A percentile compares a stretch with the other conserved stretches of the same genome.
phyloP scores from a whole-genome alignment of 2,797 vertebrate species.

The Merluccius polli region DNA sequence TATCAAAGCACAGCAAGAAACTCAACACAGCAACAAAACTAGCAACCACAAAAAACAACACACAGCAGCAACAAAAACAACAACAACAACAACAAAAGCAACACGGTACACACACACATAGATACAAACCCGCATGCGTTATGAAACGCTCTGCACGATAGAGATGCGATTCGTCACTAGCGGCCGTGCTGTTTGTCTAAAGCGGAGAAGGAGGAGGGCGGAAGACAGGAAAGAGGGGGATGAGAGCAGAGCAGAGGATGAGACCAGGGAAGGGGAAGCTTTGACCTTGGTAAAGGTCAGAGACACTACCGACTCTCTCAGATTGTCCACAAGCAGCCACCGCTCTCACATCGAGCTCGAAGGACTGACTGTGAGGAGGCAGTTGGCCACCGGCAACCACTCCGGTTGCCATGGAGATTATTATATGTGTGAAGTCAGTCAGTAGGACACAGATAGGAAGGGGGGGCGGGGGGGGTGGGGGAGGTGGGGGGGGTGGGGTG shows the following conservation, averaged over 20 bases:
- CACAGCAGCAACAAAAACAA: too few species aligned
- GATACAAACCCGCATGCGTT: not conserved
- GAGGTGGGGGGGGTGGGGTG: too few species aligned
- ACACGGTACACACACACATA: not conserved
- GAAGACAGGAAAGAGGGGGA: slow-evolving; percentile 37
- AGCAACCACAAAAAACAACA: too few species aligned
- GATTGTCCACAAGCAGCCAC: slow-evolving; percentile 77
- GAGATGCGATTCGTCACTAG: not conserved
- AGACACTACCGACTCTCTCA: slow-evolving; percentile 75
- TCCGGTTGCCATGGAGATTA: slow-evolving; percentile 78
- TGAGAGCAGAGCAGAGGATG: slow-evolving; percentile 34
- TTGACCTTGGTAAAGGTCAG: slow-evolving; percentile 81
- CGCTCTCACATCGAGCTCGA: slow-evolving; percentile 70
- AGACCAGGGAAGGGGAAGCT: slow-evolving; percentile 47
- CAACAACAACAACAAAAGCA: not conserved
- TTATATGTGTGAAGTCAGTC: slow-evolving; percentile 82
- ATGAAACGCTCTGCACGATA: not conserved
- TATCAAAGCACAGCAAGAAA: slow-evolving; percentile 6
- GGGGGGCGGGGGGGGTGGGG: too few species aligned
- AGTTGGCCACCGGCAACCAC: slow-evolving; percentile 79
- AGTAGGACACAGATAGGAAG: slow-evolving; percentile 71
- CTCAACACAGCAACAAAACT: too few species aligned
- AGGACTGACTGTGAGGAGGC: slow-evolving; percentile 77
- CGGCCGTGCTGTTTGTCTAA: slow-evolving; percentile 48
- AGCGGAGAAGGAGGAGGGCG: slow-evolving; percentile 31